These are phyloP conservation scores for Ochotona curzoniae DNA, from an alignment of 2,113 vertebrate genomes.

Conservation along the genomic window DNA sequence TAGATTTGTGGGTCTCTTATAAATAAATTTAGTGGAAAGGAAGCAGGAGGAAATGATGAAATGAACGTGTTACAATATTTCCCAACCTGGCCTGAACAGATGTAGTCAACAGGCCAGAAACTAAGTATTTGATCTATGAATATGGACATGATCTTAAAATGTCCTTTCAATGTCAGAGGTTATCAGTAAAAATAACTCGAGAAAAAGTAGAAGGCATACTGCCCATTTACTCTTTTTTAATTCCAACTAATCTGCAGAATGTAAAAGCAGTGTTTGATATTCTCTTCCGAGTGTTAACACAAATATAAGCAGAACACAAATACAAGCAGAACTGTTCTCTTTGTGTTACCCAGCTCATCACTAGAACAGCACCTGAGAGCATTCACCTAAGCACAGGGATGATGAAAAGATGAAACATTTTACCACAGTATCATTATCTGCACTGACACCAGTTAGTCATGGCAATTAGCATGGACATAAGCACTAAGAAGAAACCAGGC, in stretches of 20 bases:
- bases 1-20: background rate
- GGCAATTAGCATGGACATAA: background rate
- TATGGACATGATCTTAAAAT: background rate
- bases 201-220: background rate
- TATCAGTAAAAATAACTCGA: background rate
- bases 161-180: background rate
- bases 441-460: conserved; percentile 31
- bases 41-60: background rate
- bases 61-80: background rate
- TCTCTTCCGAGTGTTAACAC: background rate
- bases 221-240: background rate
- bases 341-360: background rate
- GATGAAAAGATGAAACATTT: background rate
- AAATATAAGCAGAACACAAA: background rate
- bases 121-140: background rate
- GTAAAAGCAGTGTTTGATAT: background rate
- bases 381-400: background rate
- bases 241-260: background rate
- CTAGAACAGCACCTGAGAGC: background rate
- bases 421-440: background rate
- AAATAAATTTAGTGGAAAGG: background rate
- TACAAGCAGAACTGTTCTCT: background rate
- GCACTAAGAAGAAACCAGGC: conserved; percentile 25
- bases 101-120: background rate
- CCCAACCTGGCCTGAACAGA: background rate